Conservation (phyloP, 2,113 vertebrate genomes). For the Oceanites oceanicus region DNA sequence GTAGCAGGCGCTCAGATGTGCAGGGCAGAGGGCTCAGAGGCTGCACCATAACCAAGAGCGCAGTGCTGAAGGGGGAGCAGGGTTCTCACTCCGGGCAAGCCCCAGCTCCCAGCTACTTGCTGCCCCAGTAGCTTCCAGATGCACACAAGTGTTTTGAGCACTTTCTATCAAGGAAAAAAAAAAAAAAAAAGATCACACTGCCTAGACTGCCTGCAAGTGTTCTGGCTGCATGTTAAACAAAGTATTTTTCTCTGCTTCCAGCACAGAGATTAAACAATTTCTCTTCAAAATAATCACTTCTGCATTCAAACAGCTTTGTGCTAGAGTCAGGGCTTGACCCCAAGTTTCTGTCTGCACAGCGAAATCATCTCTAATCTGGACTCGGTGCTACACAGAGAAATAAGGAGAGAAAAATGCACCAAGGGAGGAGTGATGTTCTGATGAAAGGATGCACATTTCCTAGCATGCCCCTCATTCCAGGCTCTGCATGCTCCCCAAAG, state of each 20-base stretch:
- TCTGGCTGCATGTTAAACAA: constrained; percentile 63
- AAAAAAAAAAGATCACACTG: constrained; percentile 43
- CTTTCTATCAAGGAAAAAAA: constrained; percentile 29
- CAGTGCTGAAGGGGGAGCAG: neutral
- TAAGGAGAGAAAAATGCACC: neutral
- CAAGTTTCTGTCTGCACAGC: constrained; percentile 17
- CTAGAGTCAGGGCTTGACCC: constrained; percentile 49
- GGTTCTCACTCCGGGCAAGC: neutral
- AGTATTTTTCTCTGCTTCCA: constrained; percentile 40
- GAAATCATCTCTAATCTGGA: constrained; percentile 56
- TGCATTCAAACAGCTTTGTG: constrained; percentile 35
- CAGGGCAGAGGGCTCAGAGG: neutral
- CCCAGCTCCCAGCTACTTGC: neutral
- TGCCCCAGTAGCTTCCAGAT: constrained; percentile 40
- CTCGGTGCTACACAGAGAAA: constrained; percentile 17
- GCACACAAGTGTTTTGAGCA: neutral
- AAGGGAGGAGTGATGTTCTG: neutral
- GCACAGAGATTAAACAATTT: constrained; percentile 48
- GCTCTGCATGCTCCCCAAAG: neutral
- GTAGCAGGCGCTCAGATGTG: neutral
- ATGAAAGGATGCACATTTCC: neutral
- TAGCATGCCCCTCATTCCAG: neutral
- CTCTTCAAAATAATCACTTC: constrained; percentile 60
- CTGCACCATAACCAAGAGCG: rapidly evolving
- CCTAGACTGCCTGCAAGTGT: constrained; percentile 22